Evolutionary conservation across 2,888 invertebrate genomes (phyloP), one percentile per base, ranked within the genome.

Genomic region (Saturnia pavonia): DNA sequence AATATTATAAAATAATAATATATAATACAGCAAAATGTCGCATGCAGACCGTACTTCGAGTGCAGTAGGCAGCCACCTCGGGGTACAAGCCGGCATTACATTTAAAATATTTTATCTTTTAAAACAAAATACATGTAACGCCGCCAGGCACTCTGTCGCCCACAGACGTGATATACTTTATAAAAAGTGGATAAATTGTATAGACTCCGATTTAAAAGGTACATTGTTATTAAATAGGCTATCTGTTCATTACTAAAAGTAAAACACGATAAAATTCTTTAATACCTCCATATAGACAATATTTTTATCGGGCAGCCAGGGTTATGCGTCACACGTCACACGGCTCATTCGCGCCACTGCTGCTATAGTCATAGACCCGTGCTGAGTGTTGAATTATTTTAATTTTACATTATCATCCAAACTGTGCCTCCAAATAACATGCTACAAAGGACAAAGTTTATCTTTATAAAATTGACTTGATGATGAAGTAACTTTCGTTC

Each of bases 61-160:
- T 51, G 67, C 67, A n/a, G 65, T 54, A 65, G 34, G 65, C 54
- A 65, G n/a, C 27, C 63, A 70, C 84, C 85, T 74, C 77, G 67
- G 79, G 82, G 78, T 54, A 72, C 70, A 72, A 74, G 75, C 71
- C 71, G 75, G 76, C 76, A 71, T 75, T 76, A 80, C 81, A 82
- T 83, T 83, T 80, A 82, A 83, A 82, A 84, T 82, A 81, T 83
- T 84, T 82, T 83, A 84, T 83, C 78, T 84, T 80, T 54, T 81
- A 83, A 82, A 81, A 81, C 78, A 79, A 81, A 84, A 83, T 75
- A 76, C 83, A 72, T 84, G 85, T 86, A 76, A 54, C 42, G 84
- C 86, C 84, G 22, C 75, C 67, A 80, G 85, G 72, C 63, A 25
- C 65, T 27, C 45, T 65, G 54, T 60, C 48, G 42, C 69, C 66